A percentile compares a stretch with the other conserved stretches of the same genome.
These are phyloP conservation scores for Ellobium chinense DNA, from an alignment of 2,888 invertebrate species.

Conservation along the genomic window DNA sequence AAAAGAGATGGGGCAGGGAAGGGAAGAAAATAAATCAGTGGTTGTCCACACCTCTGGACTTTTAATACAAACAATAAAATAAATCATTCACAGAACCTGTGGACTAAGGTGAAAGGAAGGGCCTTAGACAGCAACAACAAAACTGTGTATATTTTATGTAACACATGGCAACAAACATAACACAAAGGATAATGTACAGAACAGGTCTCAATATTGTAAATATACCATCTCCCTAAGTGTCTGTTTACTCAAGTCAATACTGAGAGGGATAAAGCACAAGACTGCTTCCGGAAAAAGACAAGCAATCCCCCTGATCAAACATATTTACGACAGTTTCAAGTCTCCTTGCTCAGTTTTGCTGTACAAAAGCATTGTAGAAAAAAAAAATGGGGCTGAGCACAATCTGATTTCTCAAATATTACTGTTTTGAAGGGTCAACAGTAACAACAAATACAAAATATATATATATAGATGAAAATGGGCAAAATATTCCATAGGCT, in stretches of 20 bases:
- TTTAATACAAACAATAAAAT: no score
- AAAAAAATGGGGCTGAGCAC: background rate
- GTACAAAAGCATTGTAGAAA: background rate
- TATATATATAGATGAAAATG: background rate
- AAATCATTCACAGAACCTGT: no score
- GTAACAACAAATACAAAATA: slow-evolving; percentile 5
- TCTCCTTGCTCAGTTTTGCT: background rate
- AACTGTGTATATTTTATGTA: background rate
- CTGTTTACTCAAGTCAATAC: slow-evolving; percentile 6
- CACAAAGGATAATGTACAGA: background rate
- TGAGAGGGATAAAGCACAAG: background rate
- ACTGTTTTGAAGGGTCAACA: background rate
- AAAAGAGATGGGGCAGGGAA: no score
- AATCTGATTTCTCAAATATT: slow-evolving; percentile 17
- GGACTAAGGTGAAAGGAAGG: background rate
- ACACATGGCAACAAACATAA: slow-evolving; percentile 7
- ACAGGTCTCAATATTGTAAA: slow-evolving; percentile 15
- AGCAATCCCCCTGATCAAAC: background rate
- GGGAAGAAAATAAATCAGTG: no score
- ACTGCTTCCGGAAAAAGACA: background rate
- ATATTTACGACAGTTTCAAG: background rate
- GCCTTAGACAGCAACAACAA: background rate
- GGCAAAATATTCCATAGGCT: slow-evolving; percentile 15
- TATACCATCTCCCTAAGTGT: slow-evolving; percentile 9
- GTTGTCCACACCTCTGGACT: no score